These are phyloP conservation scores for Mechanitis messenoides DNA, from an alignment of 2,888 invertebrate genomes.

Conservation along the genomic window DNA sequence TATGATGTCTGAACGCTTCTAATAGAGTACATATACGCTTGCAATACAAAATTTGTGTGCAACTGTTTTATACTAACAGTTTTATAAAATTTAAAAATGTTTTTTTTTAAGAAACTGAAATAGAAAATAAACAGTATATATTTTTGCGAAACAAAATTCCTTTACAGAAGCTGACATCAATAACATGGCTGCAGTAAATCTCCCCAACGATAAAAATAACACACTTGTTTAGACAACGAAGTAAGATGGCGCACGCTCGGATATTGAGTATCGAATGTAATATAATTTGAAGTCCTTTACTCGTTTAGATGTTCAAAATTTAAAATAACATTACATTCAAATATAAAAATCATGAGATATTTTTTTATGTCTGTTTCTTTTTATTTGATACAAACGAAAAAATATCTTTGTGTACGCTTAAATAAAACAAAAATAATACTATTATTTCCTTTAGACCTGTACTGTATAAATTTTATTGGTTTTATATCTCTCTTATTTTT, in stretches of 20 bases:
- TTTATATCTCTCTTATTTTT: too few relatives aligned
- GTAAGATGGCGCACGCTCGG: background rate
- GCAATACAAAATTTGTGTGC: background rate
- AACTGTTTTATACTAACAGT: background rate
- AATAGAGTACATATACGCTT: background rate
- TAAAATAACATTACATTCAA: background rate
- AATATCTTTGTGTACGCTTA: too few relatives aligned
- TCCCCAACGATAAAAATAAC: background rate
- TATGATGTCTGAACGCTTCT: background rate
- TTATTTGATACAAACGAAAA: too few relatives aligned
- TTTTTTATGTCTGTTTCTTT: too few relatives aligned
- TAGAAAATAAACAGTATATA: background rate
- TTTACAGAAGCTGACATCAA: conserved; percentile 1
- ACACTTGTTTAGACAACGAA: background rate
- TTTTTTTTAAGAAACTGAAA: too few relatives aligned
- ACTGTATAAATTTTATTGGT: too few relatives aligned
- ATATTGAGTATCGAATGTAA: background rate
- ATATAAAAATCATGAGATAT: too few relatives aligned
- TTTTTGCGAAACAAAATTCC: background rate
- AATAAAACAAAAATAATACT: too few relatives aligned
- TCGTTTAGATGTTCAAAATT: background rate
- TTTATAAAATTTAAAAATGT: too few relatives aligned
- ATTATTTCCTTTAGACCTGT: too few relatives aligned
- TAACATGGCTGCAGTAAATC: conserved; percentile 1
- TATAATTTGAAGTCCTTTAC: background rate